Conservation (phyloP, 2,113 vertebrate genomes). For the Brachypteracias leptosomus region DNA sequence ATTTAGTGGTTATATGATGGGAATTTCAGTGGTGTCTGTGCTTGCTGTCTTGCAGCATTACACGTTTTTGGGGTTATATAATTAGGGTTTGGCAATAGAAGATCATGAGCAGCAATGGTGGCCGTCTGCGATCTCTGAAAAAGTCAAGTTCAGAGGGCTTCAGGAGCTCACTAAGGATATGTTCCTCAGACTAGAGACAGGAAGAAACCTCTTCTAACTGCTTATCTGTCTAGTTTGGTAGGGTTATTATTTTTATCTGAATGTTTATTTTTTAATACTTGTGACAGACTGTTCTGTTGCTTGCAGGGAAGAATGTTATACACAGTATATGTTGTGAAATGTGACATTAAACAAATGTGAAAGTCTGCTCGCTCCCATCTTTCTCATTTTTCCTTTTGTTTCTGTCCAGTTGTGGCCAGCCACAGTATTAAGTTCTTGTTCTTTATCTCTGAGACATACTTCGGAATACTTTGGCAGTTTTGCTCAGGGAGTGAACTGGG, state of each 20-base stretch:
- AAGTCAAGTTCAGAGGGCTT: background rate
- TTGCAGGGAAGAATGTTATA: slow-evolving; percentile 1
- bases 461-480: background rate
- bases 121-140: background rate
- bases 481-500: background rate
- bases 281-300: slow-evolving; percentile 21
- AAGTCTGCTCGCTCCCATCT: background rate
- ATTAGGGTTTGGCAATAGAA: background rate
- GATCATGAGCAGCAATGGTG: background rate
- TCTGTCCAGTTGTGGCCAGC: background rate
- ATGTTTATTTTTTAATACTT: slow-evolving; percentile 18
- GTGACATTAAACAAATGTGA: slow-evolving; percentile 26
- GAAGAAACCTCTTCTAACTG: background rate
- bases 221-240: background rate
- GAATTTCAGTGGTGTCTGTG: background rate
- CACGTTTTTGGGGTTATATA: background rate
- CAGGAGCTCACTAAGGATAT: background rate
- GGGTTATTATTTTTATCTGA: background rate
- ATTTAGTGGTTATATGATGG: background rate
- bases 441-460: background rate
- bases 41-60: background rate
- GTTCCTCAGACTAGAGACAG: background rate
- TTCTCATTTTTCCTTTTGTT: background rate
- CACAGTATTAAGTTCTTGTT: background rate
- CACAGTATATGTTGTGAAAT: background rate